Evolutionary conservation across 2,797 vertebrate genomes (phyloP).

Genomic region (Carcharodon carcharias): DNA sequence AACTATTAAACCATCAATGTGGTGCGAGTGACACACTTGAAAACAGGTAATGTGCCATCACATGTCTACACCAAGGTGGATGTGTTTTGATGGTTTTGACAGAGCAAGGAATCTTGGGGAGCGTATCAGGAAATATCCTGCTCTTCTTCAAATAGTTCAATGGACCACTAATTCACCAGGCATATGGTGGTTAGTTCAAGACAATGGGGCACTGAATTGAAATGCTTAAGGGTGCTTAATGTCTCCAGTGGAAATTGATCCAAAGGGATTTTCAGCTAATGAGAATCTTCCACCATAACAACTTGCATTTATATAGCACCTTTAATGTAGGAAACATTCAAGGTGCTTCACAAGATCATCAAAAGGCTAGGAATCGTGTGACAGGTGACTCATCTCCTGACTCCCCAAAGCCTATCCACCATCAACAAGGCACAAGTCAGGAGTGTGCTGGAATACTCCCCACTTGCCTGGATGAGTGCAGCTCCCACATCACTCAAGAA

Average conservation of each 20-base stretch:
- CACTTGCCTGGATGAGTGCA: too few species aligned
- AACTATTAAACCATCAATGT: not conserved
- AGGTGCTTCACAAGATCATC: not conserved
- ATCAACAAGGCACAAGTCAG: too few species aligned
- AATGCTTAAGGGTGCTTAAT: not conserved
- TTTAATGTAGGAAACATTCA: not conserved
- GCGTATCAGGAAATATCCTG: not conserved
- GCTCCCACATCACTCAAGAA: too few species aligned
- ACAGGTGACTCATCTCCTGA: too few species aligned
- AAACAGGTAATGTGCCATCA: not conserved
- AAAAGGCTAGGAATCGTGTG: too few species aligned
- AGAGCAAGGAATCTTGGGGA: not conserved
- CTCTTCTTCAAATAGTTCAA: not conserved
- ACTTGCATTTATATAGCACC: not conserved
- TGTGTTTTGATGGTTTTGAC: not conserved
- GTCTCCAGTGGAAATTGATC: not conserved
- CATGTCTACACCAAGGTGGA: not conserved
- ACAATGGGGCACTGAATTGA: not conserved
- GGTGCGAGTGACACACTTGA: not conserved
- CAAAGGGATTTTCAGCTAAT: not conserved
- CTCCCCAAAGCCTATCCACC: too few species aligned
- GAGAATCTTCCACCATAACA: not conserved
- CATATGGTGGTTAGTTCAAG: not conserved
- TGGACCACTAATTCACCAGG: too few species aligned
- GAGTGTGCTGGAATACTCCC: too few species aligned